These are phyloP conservation scores for Ammospiza caudacuta DNA, from an alignment of 2,113 vertebrate genomes.

Conservation along the genomic window DNA sequence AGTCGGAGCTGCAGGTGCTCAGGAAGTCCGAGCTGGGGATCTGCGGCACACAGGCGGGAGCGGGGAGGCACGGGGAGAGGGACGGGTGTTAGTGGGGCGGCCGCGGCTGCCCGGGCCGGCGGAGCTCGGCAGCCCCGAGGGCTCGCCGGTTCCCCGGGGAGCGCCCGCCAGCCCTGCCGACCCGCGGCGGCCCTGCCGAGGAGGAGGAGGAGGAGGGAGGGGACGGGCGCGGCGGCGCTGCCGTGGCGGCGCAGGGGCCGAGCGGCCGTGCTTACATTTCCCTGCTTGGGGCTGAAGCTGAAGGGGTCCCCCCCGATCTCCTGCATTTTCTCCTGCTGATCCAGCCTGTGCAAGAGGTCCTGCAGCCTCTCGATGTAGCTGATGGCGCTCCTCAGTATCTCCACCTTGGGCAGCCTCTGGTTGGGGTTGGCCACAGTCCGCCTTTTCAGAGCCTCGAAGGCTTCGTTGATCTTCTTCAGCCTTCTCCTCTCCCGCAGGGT, in stretches of 20 bases:
- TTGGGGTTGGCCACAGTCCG: constrained; percentile 95
- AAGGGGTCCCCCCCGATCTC: constrained; percentile 76
- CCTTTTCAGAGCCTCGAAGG: constrained; percentile 94
- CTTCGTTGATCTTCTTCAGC: constrained; percentile 98
- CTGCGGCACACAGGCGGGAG: constrained; percentile 64
- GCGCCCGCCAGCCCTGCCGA: neutral
- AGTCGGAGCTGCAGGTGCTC: constrained; percentile 82
- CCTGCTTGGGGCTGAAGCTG: constrained; percentile 78
- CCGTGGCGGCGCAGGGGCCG: neutral
- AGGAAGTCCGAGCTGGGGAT: constrained; percentile 79
- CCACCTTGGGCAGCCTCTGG: constrained; percentile 96
- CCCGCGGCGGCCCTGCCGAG: neutral
- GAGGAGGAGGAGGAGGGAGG: neutral
- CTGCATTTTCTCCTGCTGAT: constrained; percentile 87
- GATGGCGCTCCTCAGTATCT: constrained; percentile 97
- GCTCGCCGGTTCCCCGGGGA: neutral
- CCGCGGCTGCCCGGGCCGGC: neutral
- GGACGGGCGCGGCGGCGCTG: neutral
- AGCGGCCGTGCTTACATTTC: constrained; percentile 80
- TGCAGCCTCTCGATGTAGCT: constrained; percentile 95
- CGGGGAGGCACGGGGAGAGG: neutral
- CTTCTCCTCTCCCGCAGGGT: constrained; percentile 91
- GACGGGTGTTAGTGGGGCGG: neutral
- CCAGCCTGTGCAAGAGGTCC: constrained; percentile 90
- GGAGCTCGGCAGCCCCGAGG: neutral